Conservation (phyloP, 2,797 vertebrate genomes). For the Calcarius lapponicus region DNA sequence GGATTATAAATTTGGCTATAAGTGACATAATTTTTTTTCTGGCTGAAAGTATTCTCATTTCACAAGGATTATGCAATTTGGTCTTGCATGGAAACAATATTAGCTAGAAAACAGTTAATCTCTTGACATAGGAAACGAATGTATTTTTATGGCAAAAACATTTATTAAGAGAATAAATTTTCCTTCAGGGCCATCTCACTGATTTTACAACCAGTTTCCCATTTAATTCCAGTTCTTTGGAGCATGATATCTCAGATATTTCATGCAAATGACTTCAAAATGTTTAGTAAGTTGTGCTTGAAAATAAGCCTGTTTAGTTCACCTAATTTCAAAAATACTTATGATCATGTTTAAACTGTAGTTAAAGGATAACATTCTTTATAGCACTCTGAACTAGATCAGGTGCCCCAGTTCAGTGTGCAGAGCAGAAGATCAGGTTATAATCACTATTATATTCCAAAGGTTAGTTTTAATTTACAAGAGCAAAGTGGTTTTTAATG, state of each 20-base stretch:
- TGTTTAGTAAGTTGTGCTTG: slow-evolving; percentile 22
- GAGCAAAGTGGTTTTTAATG: slow-evolving; percentile 25
- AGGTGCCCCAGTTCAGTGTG: background rate
- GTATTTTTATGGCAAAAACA: background rate
- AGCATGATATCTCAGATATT: background rate
- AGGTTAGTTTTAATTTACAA: slow-evolving; percentile 57
- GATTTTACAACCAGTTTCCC: slow-evolving; percentile 41
- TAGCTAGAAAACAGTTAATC: background rate
- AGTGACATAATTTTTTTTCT: background rate
- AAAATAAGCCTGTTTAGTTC: background rate
- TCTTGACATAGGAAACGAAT: background rate
- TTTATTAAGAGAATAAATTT: background rate
- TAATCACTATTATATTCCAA: slow-evolving; percentile 39
- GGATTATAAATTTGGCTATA: background rate
- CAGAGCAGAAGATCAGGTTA: background rate
- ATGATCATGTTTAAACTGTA: background rate
- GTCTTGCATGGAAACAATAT: background rate
- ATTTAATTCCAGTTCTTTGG: slow-evolving; percentile 15
- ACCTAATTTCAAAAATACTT: background rate
- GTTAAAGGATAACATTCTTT: background rate
- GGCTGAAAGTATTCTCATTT: background rate
- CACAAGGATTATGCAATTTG: background rate
- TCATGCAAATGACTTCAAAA: slow-evolving; percentile 7
- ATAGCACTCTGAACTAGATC: background rate
- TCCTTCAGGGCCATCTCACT: background rate